Conservation (phyloP, 2,888 invertebrate species). For the Diadegma fenestrale region DNA sequence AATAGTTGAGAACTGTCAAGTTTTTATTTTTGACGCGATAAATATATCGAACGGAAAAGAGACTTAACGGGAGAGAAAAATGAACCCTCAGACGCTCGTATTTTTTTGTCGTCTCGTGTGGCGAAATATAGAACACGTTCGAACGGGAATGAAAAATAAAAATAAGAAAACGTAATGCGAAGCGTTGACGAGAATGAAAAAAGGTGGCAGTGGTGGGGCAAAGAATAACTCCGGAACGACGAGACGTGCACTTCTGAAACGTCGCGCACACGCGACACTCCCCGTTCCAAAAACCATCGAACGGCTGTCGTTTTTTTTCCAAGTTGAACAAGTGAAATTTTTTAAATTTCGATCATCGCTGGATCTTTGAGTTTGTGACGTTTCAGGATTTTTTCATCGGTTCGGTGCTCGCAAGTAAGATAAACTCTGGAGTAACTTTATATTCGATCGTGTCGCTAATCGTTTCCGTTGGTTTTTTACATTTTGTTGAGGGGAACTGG, state of each 20-base stretch:
- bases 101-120: slow-evolving; percentile 39
- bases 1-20: neutral
- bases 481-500: neutral
- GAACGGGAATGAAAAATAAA: slow-evolving; percentile 53
- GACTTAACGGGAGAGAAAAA: slow-evolving; percentile 5
- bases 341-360: neutral
- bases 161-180: slow-evolving; percentile 50
- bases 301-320: slow-evolving; percentile 15
- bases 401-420: slow-evolving; percentile 1
- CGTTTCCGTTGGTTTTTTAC: neutral
- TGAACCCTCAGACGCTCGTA: neutral
- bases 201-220: slow-evolving; percentile 53
- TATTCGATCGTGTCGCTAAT: neutral
- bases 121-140: slow-evolving; percentile 59
- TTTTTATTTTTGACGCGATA: neutral
- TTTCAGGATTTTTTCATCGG: neutral
- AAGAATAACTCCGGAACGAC: slow-evolving; percentile 61
- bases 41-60: neutral
- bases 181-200: slow-evolving; percentile 64
- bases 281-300: slow-evolving; percentile 35
- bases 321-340: slow-evolving; percentile 21
- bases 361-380: neutral
- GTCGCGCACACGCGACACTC: slow-evolving; percentile 54
- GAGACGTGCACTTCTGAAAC: slow-evolving; percentile 61
- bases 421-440: neutral